phyloP scores from a whole-genome alignment of 2,797 vertebrate species.

The Enteromius treurensis region DNA sequence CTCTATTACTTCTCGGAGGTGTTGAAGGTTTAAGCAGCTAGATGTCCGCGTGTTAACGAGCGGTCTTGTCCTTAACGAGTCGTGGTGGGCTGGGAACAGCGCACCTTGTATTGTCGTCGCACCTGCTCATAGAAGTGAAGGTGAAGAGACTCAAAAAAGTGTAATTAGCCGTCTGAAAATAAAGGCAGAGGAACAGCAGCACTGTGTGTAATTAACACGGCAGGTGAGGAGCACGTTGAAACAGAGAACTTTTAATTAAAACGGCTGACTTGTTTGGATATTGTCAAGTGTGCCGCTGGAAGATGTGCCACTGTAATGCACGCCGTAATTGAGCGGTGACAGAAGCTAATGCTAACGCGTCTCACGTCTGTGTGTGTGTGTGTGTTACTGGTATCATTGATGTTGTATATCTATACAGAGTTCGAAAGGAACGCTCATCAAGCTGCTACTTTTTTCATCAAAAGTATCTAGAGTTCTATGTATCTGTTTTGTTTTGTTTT shows the following conservation, averaged over 20 bases:
- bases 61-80: conserved; percentile 9
- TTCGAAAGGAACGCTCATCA: neutral
- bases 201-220: conserved; percentile 76
- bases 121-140: conserved; percentile 58
- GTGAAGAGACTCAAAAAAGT: conserved; percentile 65
- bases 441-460: too few species aligned
- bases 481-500: too few species aligned
- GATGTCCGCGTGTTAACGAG: neutral
- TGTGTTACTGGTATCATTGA: neutral
- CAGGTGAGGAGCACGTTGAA: conserved; percentile 74
- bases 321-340: conserved; percentile 63
- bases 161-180: conserved; percentile 80
- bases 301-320: conserved; percentile 54
- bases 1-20: neutral
- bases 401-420: neutral
- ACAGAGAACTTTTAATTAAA: conserved; percentile 77
- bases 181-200: conserved; percentile 75
- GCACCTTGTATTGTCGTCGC: conserved; percentile 38
- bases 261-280: conserved; percentile 68
- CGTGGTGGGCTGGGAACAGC: conserved; percentile 6
- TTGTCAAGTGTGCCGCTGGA: conserved; percentile 50
- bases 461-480: too few species aligned
- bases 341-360: conserved; percentile 51
- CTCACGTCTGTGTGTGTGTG: conserved; percentile 4
- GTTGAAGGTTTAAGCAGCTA: neutral